Conservation (phyloP, 2,888 invertebrate genomes). For the Zaprionus bogoriensis region DNA sequence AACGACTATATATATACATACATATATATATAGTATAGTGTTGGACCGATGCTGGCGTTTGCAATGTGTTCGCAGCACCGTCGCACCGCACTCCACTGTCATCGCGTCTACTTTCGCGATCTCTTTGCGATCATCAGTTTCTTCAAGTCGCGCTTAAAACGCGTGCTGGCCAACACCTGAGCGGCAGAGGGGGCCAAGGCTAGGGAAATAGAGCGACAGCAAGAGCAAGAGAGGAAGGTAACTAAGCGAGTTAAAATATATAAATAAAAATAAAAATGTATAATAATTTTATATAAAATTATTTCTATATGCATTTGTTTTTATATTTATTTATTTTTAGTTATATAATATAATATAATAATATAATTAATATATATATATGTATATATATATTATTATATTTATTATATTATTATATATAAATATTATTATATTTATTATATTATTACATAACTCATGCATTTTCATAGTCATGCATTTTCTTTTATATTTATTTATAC, state of each 20-base stretch:
- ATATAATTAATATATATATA: too few relatives aligned
- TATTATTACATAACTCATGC: too few relatives aligned
- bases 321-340: background rate
- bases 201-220: background rate
- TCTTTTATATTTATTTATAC: background rate
- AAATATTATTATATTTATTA: too few relatives aligned
- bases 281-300: background rate
- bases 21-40: constrained; percentile 32
- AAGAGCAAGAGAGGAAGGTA: constrained; percentile 18
- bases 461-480: background rate
- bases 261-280: background rate
- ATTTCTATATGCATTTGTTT: background rate
- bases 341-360: background rate
- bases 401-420: too few relatives aligned
- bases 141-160: constrained; percentile 82
- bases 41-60: constrained; percentile 27
- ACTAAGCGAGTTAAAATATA: background rate
- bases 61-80: constrained; percentile 80
- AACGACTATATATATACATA: constrained; percentile 28
- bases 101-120: constrained; percentile 82
- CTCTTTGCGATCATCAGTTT: constrained; percentile 81
- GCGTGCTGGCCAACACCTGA: constrained; percentile 68
- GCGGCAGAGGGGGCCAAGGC: constrained; percentile 55
- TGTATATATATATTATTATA: too few relatives aligned
- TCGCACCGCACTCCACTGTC: constrained; percentile 66